Percentiles rank a stretch among this genome's conserved stretches.
Conservation (phyloP, 1,140 invertebrate genomes). For the Harpegnathos saltator region DNA sequence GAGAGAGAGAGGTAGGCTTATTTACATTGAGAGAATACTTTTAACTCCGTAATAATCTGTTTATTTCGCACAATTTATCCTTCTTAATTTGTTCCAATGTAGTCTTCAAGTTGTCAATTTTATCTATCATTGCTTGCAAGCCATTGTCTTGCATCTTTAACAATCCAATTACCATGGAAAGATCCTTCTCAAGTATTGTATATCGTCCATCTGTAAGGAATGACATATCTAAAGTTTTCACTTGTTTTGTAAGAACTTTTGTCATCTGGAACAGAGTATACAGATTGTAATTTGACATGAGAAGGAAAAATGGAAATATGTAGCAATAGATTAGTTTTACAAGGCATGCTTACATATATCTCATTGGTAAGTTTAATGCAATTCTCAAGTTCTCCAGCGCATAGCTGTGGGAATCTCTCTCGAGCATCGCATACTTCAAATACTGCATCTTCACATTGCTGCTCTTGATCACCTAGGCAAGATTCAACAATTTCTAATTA, state of each 20-base stretch:
- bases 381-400: constrained; percentile 72
- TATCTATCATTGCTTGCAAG: constrained; percentile 58
- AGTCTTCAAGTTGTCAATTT: constrained; percentile 72
- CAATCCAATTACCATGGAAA: neutral
- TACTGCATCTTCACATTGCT: constrained; percentile 77
- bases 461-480: constrained; percentile 71
- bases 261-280: constrained; percentile 58
- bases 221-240: constrained; percentile 27
- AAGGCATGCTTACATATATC: constrained; percentile 67
- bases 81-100: constrained; percentile 70
- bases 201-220: constrained; percentile 38
- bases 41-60: constrained; percentile 66
- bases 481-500: neutral
- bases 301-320: no score
- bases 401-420: constrained; percentile 75
- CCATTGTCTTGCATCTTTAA: constrained; percentile 52
- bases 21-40: constrained; percentile 7
- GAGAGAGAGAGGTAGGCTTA: neutral
- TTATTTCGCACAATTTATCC: constrained; percentile 59
- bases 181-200: neutral
- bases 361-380: constrained; percentile 72
- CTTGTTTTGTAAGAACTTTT: constrained; percentile 1
- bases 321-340: neutral
- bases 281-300: neutral
- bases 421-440: constrained; percentile 77